These are phyloP conservation scores for Nudaria mundana DNA, from an alignment of 2,888 invertebrate genomes.

Conservation along the genomic window DNA sequence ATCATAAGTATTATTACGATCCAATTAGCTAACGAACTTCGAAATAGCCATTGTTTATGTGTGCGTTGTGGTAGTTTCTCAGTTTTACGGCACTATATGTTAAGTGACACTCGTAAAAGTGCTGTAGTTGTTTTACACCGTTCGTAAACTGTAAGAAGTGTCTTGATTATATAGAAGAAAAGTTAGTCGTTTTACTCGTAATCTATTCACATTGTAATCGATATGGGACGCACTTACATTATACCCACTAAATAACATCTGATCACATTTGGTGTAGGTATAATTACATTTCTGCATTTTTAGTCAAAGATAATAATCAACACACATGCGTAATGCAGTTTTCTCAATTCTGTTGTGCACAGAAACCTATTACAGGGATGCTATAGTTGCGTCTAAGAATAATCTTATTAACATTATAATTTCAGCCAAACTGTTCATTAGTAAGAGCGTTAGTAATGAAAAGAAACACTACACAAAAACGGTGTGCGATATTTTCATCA, in stretches of 20 bases:
- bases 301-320: too few species aligned
- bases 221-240: slow-evolving; percentile 41
- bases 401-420: too few species aligned
- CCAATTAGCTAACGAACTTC: slow-evolving; percentile 69
- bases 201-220: slow-evolving; percentile 46
- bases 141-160: slow-evolving; percentile 59
- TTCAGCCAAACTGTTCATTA: too few species aligned
- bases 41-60: slow-evolving; percentile 60
- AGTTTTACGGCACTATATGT: slow-evolving; percentile 71
- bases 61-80: slow-evolving; percentile 53
- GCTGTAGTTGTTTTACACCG: slow-evolving; percentile 66
- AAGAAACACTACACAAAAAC: too few species aligned
- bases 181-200: slow-evolving; percentile 50
- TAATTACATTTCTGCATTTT: background rate
- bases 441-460: too few species aligned
- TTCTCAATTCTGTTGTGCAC: too few species aligned
- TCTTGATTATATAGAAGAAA: slow-evolving; percentile 53
- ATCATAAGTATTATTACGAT: slow-evolving; percentile 50
- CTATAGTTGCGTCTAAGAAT: too few species aligned
- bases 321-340: too few species aligned
- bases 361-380: too few species aligned
- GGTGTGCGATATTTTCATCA: too few species aligned
- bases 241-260: slow-evolving; percentile 42
- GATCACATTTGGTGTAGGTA: slow-evolving; percentile 28
- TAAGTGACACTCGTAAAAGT: slow-evolving; percentile 72